Base-by-base conservation (phyloP, 2,888 invertebrate species). In the Nomada fucata region DNA sequence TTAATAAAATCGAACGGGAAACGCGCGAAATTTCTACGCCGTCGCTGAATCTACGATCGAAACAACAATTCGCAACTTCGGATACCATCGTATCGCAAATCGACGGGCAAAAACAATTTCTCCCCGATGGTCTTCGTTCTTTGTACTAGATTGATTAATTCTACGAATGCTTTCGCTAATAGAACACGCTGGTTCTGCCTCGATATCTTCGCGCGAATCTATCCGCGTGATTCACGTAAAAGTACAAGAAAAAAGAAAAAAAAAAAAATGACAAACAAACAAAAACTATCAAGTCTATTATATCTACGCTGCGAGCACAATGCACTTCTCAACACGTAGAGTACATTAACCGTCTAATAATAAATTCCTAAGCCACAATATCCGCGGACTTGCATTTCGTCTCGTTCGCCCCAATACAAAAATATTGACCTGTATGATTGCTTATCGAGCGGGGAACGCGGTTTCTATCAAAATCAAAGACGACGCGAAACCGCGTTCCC, bases 401-500 rank as follows among this genome's bases (percentile, higher is more conserved):
- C 20, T 4, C 13, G 18, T 9, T 44, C 26, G 42, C 23, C 23
- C 10, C 20, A 36, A n/a, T 42, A 15, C 3, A 20, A 57, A 72
- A 57, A 73, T 67, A 73, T 73, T 65, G 73, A 73, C 67, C 20
- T 29, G 52, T 44, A 20, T 55, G 5, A 65, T 65, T 55, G 52
- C 42, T 63, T n/a, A 4, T 42, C 10, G 18, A 42, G 11, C 11
- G n/a, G 52, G 36, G 23, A n/a, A 18, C 20, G 4, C 18, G 18
- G 9, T 60, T 15, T 18, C 36, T 61, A 36, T 20, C 15, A 15
- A 13, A 26, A 70, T 47, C 57, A 57, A 47, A n/a, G 15, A 68
- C 9, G 44, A 26, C 23, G 7, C 9, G 47, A 44, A 11, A 47
- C 11, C 47, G 13, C 15, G 47, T 47, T 15, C 47, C 47, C 47